phyloP scores from a whole-genome alignment of 35 echinoderm and acorn worm species.

The Holothuria glaberrima region DNA sequence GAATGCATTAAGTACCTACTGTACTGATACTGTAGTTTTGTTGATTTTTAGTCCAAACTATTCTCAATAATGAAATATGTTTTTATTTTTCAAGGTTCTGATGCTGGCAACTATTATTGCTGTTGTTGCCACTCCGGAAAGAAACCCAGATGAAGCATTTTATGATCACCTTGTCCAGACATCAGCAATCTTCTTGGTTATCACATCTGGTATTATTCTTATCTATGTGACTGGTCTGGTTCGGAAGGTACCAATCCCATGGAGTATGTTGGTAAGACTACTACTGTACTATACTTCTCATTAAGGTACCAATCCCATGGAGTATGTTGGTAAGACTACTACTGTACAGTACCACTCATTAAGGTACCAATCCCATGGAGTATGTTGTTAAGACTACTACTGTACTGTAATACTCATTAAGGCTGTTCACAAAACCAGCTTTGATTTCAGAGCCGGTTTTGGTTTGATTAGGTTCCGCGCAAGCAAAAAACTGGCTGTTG shows the following conservation, averaged over 20 bases:
- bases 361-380: constrained; percentile 78
- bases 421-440: neutral
- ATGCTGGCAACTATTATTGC: constrained; percentile 50
- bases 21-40: too few species aligned
- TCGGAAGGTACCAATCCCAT: constrained; percentile 68
- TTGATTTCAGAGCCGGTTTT: too few species aligned
- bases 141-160: constrained; percentile 35
- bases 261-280: constrained; percentile 71
- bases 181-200: constrained; percentile 38
- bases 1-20: too few species aligned
- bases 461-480: too few species aligned
- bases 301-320: constrained; percentile 73
- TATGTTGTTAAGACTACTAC: constrained; percentile 53
- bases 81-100: neutral
- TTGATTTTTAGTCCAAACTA: too few species aligned
- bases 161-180: constrained; percentile 71
- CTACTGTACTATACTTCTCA: neutral
- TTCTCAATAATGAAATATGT: neutral
- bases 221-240: constrained; percentile 67
- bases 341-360: neutral
- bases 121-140: constrained; percentile 51
- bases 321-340: constrained; percentile 63
- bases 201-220: constrained; percentile 64
- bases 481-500: too few species aligned
- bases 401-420: constrained; percentile 2